A percentile compares a stretch with the other conserved stretches of the same genome.
Evolutionary conservation across 92 coral and sea anemone species (phyloP).

Genomic region (Micromussa lordhowensis): DNA sequence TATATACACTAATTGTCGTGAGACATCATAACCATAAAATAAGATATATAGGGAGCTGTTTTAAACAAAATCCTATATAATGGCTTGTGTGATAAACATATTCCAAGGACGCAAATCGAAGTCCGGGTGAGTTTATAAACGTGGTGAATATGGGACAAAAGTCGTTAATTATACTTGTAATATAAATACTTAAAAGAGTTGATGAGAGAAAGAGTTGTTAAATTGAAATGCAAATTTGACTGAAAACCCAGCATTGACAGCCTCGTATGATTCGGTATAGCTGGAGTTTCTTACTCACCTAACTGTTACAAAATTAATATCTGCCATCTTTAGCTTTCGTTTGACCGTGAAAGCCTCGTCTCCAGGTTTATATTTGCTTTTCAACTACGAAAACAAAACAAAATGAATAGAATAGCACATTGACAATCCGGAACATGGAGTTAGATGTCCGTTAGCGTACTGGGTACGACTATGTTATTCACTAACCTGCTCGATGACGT

Average conservation of each 20-base stretch:
- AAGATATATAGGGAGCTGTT: too few species aligned
- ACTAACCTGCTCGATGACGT: constrained; percentile 31
- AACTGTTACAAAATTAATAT: constrained; percentile 44
- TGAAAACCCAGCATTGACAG: background rate
- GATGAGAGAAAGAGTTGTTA: too few species aligned
- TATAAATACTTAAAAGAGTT: too few species aligned
- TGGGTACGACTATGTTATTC: background rate
- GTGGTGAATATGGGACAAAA: background rate
- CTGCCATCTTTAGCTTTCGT: constrained; percentile 49
- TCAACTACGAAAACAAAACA: background rate
- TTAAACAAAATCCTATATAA: too few species aligned
- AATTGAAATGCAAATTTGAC: background rate
- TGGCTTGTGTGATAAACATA: background rate
- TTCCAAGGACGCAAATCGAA: background rate
- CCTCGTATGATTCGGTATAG: background rate
- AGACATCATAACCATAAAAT: background rate
- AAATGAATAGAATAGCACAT: background rate
- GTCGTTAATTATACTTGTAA: too few species aligned
- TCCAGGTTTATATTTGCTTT: constrained; percentile 4
- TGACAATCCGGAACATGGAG: too few species aligned
- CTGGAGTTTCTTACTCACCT: constrained; percentile 35
- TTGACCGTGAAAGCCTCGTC: constrained; percentile 32
- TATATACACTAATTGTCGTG: too few species aligned
- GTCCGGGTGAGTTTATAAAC: background rate
- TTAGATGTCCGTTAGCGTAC: background rate